Evolutionary conservation across 2,113 vertebrate species (phyloP).

Genomic region (Nothobranchius furzeri): DNA sequence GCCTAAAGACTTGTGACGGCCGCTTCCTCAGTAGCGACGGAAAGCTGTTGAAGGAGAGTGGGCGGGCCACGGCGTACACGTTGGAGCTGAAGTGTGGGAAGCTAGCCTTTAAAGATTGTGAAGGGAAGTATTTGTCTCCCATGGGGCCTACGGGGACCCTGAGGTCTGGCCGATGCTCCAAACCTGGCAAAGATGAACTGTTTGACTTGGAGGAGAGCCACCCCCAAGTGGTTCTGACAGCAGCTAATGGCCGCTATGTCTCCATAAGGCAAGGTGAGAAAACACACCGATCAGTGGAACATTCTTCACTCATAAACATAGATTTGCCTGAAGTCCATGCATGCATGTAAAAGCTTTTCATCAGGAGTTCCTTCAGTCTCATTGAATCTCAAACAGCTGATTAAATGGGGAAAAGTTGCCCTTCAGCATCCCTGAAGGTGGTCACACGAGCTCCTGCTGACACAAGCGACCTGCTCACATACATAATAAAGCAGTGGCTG

Average conservation of each 20-base stretch:
- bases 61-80: conserved; percentile 84
- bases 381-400: conserved; percentile 34
- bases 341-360: background rate
- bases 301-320: background rate
- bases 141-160: conserved; percentile 89
- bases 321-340: conserved; percentile 1
- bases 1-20: conserved; percentile 88
- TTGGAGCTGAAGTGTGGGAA: conserved; percentile 93
- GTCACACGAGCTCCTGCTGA: conserved; percentile 46
- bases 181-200: conserved; percentile 94
- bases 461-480: conserved; percentile 43
- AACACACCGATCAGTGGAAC: conserved; percentile 13
- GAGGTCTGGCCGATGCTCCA: conserved; percentile 89
- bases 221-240: conserved; percentile 92
- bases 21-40: conserved; percentile 91
- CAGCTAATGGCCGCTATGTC: conserved; percentile 88
- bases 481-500: conserved; percentile 54
- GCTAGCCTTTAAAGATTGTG: conserved; percentile 93
- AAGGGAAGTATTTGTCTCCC: conserved; percentile 92
- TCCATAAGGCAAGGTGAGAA: conserved; percentile 92
- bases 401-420: conserved; percentile 37
- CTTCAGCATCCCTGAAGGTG: conserved; percentile 16
- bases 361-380: no score
- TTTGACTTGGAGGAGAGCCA: conserved; percentile 96
- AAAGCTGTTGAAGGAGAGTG: conserved; percentile 81